phyloP scores from a whole-genome alignment of 2,888 invertebrate genomes.

The Chrysodeixis includens region DNA sequence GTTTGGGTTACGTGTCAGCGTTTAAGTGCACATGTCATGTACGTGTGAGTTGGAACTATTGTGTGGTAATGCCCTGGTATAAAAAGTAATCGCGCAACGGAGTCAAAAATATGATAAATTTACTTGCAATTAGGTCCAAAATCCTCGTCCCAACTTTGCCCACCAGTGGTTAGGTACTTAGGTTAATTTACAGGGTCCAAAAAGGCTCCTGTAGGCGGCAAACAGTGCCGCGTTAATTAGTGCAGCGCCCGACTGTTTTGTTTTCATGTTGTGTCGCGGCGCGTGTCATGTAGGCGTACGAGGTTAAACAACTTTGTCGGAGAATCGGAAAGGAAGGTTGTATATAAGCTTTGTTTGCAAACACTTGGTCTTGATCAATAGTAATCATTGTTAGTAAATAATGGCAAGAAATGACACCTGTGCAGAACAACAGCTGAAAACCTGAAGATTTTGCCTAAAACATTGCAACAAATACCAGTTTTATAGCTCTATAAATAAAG shows the following conservation, averaged over 20 bases:
- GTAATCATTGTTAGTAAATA: background rate
- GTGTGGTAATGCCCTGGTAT: too few species aligned
- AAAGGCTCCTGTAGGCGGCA: background rate
- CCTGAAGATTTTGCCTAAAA: background rate
- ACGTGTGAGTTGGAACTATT: too few species aligned
- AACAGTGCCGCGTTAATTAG: background rate
- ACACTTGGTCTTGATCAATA: background rate
- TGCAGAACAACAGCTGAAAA: background rate
- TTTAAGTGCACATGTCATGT: too few species aligned
- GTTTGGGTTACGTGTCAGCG: background rate
- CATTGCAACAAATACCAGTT: background rate
- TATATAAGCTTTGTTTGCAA: background rate
- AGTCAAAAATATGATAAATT: too few species aligned
- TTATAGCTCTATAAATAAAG: too few species aligned
- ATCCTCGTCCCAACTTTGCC: too few species aligned
- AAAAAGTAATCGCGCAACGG: too few species aligned
- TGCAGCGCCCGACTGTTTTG: conserved; percentile 2
- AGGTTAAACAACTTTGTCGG: conserved; percentile 7
- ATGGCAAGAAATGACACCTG: background rate
- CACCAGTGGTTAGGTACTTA: too few species aligned
- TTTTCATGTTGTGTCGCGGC: conserved; percentile 6
- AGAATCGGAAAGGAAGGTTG: conserved; percentile 3
- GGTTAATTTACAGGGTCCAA: background rate
- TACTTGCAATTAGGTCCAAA: too few species aligned
- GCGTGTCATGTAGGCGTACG: conserved; percentile 6